These are phyloP conservation scores for Venustaconcha ellipsiformis DNA, from an alignment of 1,140 invertebrate genomes.

Conservation along the genomic window DNA sequence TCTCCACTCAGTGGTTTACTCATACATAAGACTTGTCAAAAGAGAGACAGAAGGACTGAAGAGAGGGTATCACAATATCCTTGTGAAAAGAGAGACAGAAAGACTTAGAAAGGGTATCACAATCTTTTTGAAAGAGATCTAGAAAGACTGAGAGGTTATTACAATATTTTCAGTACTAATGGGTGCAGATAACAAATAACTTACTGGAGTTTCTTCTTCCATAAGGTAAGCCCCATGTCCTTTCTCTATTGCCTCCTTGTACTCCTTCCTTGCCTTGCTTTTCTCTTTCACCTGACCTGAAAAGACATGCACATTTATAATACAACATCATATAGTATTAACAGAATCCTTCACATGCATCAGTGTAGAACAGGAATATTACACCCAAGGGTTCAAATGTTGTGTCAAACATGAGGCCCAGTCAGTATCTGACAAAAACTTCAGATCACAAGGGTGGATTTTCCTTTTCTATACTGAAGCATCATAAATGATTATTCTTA, in stretches of 20 bases:
- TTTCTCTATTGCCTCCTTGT: slow-evolving; percentile 68
- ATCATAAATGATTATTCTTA: no score
- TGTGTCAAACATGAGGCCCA: no score
- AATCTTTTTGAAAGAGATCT: background rate
- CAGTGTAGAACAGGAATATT: no score
- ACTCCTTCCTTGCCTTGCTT: slow-evolving; percentile 67
- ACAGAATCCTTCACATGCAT: no score
- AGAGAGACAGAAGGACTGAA: background rate
- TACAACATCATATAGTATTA: background rate
- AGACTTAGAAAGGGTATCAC: background rate
- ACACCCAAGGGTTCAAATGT: no score
- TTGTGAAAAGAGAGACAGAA: background rate
- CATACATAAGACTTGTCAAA: background rate
- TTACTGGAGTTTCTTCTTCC: slow-evolving; percentile 67
- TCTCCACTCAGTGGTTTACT: no score
- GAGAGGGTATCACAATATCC: no score
- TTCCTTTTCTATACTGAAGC: no score
- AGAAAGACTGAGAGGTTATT: background rate
- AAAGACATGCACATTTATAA: slow-evolving; percentile 19
- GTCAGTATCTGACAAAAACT: no score
- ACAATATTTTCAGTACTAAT: slow-evolving; percentile 12
- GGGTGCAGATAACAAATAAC: slow-evolving; percentile 9
- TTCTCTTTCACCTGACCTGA: slow-evolving; percentile 71
- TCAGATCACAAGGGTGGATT: no score
- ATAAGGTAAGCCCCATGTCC: slow-evolving; percentile 71